Percentiles rank a stretch among this genome's conserved stretches.
phyloP scores from a whole-genome alignment of 2,888 invertebrate genomes.

The Acleris laterana region DNA sequence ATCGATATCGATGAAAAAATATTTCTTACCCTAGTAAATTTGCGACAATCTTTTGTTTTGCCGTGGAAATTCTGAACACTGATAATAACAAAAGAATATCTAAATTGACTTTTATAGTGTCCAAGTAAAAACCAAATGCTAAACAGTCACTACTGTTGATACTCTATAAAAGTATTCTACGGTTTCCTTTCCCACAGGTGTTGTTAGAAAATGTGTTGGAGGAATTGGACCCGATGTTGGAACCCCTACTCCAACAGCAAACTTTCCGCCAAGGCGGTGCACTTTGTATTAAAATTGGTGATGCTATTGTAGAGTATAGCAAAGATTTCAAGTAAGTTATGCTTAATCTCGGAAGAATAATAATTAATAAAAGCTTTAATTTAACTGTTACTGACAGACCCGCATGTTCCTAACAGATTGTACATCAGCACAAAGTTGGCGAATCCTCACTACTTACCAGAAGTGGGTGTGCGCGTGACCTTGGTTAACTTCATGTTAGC shows the following conservation, averaged over 20 bases:
- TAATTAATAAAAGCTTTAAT: not conserved
- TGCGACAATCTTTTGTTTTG: no score
- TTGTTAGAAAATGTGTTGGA: slow-evolving; percentile 96
- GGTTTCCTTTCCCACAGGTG: slow-evolving; percentile 72
- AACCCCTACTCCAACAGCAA: slow-evolving; percentile 94
- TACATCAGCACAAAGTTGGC: slow-evolving; percentile 97
- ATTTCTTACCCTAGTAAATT: no score
- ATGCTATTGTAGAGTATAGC: slow-evolving; percentile 95
- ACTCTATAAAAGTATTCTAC: not conserved
- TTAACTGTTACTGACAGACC: not conserved
- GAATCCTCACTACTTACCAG: slow-evolving; percentile 97
- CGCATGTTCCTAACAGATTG: slow-evolving; percentile 79
- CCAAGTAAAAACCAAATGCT: no score
- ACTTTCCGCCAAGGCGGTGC: slow-evolving; percentile 95
- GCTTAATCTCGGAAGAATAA: not conserved
- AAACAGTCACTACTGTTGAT: not conserved
- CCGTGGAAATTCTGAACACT: no score
- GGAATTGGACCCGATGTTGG: slow-evolving; percentile 95
- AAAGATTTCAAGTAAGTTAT: slow-evolving; percentile 89
- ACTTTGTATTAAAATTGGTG: slow-evolving; percentile 94
- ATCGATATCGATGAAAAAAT: no score
- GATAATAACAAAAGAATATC: no score
- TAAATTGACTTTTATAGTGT: no score
- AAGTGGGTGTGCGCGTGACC: slow-evolving; percentile 95
- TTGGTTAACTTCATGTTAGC: slow-evolving; percentile 97